Percentiles rank a stretch among this genome's conserved stretches.
Evolutionary conservation across 2,113 vertebrate genomes (phyloP).

Genomic region (Ophiodon elongatus): DNA sequence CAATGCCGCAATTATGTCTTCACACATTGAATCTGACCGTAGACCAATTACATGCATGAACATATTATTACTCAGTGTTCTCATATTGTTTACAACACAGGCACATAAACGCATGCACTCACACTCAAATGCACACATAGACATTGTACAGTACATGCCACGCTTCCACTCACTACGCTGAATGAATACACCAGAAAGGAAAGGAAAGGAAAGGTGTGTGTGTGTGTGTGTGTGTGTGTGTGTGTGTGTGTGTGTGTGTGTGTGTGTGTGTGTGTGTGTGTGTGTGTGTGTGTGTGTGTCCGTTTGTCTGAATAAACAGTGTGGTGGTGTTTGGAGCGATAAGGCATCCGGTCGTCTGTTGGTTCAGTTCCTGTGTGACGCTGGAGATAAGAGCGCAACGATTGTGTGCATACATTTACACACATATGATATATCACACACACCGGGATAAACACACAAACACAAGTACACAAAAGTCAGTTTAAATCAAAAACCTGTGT

Average conservation of each 20-base stretch:
- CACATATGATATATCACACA: constrained; percentile 44
- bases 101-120: constrained; percentile 11
- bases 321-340: constrained; percentile 67
- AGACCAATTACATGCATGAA: constrained; percentile 49
- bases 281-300: neutral
- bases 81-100: constrained; percentile 22
- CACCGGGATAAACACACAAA: constrained; percentile 37
- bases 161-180: constrained; percentile 54
- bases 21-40: constrained; percentile 42
- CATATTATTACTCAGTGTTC: constrained; percentile 36
- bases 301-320: constrained; percentile 66
- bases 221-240: constrained; percentile 10
- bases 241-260: constrained; percentile 46
- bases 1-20: constrained; percentile 37
- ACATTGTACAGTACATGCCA: constrained; percentile 27
- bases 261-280: constrained; percentile 19
- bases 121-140: constrained; percentile 28
- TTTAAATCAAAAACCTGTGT: constrained; percentile 30
- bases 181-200: constrained; percentile 56
- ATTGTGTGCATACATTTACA: constrained; percentile 45
- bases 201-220: constrained; percentile 19
- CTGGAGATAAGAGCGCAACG: constrained; percentile 69
- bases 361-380: constrained; percentile 75
- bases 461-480: constrained; percentile 21
- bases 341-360: constrained; percentile 76